Conservation (phyloP, 2,797 vertebrate species). For the Lophius americanus region DNA sequence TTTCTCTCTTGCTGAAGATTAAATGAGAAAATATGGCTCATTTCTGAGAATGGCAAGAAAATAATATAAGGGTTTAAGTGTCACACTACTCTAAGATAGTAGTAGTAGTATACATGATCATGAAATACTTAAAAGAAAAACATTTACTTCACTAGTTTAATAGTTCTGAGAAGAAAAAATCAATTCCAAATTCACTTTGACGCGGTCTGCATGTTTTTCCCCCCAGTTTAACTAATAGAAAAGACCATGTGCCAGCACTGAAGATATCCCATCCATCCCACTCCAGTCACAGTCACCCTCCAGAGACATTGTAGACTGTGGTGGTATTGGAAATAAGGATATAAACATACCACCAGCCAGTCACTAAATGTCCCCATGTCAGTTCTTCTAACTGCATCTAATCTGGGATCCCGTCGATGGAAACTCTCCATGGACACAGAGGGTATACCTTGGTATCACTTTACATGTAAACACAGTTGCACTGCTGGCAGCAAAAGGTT, state of each 20-base stretch:
- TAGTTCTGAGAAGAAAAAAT: constrained; percentile 30
- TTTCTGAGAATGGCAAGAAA: background rate
- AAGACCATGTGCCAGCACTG: constrained; percentile 33
- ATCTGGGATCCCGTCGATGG: constrained; percentile 73
- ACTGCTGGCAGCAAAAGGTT: constrained; percentile 39
- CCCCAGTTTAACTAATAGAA: constrained; percentile 32
- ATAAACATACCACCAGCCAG: constrained; percentile 65
- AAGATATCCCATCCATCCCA: constrained; percentile 60
- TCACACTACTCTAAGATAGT: background rate
- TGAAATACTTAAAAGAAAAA: too few species aligned
- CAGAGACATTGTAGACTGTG: constrained; percentile 55
- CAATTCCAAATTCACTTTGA: constrained; percentile 33
- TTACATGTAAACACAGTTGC: constrained; percentile 77
- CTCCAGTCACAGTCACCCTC: constrained; percentile 49
- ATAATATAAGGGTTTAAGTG: background rate
- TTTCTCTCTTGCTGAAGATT: background rate
- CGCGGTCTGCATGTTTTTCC: constrained; percentile 39
- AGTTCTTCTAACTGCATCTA: constrained; percentile 74
- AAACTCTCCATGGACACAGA: constrained; percentile 66
- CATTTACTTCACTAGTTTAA: too few species aligned
- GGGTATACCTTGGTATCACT: constrained; percentile 64
- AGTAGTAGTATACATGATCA: too few species aligned
- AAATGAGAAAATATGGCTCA: background rate
- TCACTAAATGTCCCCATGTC: constrained; percentile 66
- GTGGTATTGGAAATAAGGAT: constrained; percentile 60